These are phyloP conservation scores for Pelobates fuscus DNA, from an alignment of 2,113 vertebrate species.

Conservation along the genomic window DNA sequence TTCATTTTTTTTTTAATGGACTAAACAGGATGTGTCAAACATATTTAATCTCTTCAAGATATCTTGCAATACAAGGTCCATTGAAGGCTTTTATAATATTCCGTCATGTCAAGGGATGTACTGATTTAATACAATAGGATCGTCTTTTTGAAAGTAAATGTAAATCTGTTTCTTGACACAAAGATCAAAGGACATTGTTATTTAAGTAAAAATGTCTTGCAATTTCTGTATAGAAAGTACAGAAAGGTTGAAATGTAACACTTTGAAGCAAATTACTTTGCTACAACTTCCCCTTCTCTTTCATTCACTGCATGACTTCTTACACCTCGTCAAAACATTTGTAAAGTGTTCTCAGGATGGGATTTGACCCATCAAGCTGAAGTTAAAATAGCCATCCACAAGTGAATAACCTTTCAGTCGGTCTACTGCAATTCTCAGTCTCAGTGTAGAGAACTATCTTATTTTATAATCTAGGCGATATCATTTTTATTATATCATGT, in stretches of 20 bases:
- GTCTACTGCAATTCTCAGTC: not conserved
- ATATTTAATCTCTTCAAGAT: not conserved
- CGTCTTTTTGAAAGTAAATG: slow-evolving; percentile 6
- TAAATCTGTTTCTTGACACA: slow-evolving; percentile 14
- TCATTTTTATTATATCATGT: slow-evolving; percentile 2
- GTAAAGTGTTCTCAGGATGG: slow-evolving; percentile 27
- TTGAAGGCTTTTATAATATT: not conserved
- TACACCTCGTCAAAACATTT: slow-evolving; percentile 27
- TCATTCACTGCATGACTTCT: slow-evolving; percentile 28
- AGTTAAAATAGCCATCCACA: slow-evolving; percentile 16
- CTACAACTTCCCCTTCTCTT: slow-evolving; percentile 14
- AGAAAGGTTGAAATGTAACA: slow-evolving; percentile 17
- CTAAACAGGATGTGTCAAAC: not conserved
- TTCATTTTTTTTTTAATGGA: too few relatives aligned
- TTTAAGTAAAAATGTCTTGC: slow-evolving; percentile 11
- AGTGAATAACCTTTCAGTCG: slow-evolving; percentile 10
- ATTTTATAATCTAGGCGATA: not conserved
- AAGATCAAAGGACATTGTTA: slow-evolving; percentile 5
- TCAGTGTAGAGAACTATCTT: not conserved
- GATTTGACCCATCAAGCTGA: slow-evolving; percentile 31
- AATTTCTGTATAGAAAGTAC: slow-evolving; percentile 5
- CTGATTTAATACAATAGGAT: not conserved
- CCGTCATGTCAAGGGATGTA: not conserved
- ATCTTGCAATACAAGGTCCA: not conserved
- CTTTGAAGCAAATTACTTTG: slow-evolving; percentile 22